Evolutionary conservation across 2,113 vertebrate species (phyloP).

Genomic region (Brienomyrus brachyistius): DNA sequence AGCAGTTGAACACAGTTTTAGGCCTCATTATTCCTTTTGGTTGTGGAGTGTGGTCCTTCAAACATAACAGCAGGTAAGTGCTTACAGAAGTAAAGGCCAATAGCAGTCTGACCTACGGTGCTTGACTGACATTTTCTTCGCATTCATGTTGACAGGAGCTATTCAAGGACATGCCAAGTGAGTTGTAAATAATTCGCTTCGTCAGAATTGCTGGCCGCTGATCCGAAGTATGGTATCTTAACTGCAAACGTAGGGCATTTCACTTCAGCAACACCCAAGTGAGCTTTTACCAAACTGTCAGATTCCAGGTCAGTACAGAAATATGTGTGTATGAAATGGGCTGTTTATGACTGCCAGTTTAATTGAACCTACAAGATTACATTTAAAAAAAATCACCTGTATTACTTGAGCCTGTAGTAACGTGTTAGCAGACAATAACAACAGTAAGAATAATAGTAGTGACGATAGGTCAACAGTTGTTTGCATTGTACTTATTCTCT

Average conservation of each 20-base stretch:
- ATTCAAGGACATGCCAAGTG: slow-evolving; percentile 39
- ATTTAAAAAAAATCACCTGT: not conserved
- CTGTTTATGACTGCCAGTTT: not conserved
- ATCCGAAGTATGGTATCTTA: not conserved
- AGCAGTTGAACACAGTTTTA: not conserved
- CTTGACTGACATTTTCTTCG: slow-evolving; percentile 40
- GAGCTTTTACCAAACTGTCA: not conserved
- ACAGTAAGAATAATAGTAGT: not conserved
- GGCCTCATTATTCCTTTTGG: not conserved
- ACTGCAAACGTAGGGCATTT: not conserved
- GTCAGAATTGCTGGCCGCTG: slow-evolving; percentile 28
- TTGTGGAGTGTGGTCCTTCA: not conserved
- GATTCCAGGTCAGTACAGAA: not conserved
- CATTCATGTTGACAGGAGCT: slow-evolving; percentile 34
- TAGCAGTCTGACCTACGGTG: slow-evolving; percentile 23
- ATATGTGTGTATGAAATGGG: not conserved
- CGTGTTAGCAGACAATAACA: not conserved
- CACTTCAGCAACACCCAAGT: not conserved
- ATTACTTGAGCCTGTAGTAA: not conserved
- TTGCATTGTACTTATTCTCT: not conserved
- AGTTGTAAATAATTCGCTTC: not conserved
- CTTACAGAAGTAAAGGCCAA: slow-evolving; percentile 22
- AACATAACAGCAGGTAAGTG: slow-evolving; percentile 16
- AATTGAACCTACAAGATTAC: not conserved
- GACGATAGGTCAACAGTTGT: not conserved